A percentile compares a stretch with the other conserved stretches of the same genome.
phyloP scores from a whole-genome alignment of 2,797 vertebrate species.

The Malacoraja senta region DNA sequence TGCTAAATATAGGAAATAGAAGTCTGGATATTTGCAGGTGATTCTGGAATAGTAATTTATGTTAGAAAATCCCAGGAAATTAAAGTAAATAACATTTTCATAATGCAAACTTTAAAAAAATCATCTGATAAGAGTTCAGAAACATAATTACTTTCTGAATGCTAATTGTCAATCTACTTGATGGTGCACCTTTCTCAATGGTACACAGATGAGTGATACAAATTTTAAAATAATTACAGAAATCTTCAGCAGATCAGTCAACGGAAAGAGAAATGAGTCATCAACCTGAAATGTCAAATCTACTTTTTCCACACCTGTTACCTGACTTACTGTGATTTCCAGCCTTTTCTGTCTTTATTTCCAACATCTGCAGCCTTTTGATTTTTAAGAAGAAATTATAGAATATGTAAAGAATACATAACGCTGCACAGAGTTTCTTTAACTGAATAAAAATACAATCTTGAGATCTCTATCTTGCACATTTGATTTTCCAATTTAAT shows the following conservation, averaged over 20 bases:
- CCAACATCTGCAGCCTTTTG: no score
- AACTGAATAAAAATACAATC: neutral
- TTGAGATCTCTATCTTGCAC: neutral
- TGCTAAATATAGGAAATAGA: neutral
- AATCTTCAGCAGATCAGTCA: no score
- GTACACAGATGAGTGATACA: neutral
- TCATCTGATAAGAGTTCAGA: neutral
- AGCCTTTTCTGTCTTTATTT: no score
- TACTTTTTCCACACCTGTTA: no score
- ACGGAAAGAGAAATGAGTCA: no score
- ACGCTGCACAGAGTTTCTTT: neutral
- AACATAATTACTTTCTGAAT: neutral
- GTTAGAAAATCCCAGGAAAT: neutral
- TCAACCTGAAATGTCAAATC: no score
- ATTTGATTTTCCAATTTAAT: neutral
- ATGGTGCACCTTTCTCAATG: neutral
- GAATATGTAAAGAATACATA: neutral
- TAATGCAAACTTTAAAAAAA: neutral
- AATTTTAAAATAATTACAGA: no score
- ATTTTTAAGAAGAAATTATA: no score
- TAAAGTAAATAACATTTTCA: neutral
- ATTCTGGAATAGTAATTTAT: neutral
- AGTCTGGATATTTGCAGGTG: neutral
- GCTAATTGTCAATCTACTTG: neutral
- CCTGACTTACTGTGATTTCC: no score